Conservation (phyloP, 1,140 invertebrate species). For the Tribolium castaneum region DNA sequence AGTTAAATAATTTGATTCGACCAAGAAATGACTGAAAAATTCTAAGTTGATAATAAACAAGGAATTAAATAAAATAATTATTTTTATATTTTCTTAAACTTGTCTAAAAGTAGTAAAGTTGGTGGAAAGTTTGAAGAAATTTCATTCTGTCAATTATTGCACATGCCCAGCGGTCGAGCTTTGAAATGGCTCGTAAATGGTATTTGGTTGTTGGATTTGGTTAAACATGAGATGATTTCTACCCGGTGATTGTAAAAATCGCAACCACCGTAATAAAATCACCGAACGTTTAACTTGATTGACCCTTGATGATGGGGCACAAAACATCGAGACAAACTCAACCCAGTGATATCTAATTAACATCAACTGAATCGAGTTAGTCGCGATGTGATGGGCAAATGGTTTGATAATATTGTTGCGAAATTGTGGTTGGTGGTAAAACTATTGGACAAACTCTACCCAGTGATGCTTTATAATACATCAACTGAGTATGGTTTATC, state of each 20-base stretch:
- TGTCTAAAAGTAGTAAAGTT: too few species aligned
- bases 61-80: too few species aligned
- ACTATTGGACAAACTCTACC: conserved; percentile 30
- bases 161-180: too few species aligned
- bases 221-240: conserved; percentile 47
- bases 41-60: too few species aligned
- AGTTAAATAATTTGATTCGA: too few species aligned
- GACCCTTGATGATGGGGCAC: conserved; percentile 42
- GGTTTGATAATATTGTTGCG: neutral
- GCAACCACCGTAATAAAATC: conserved; percentile 46
- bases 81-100: too few species aligned
- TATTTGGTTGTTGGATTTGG: neutral
- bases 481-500: conserved; percentile 34
- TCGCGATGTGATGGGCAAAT: neutral
- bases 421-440: neutral
- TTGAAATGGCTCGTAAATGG: too few species aligned
- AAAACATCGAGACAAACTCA: conserved; percentile 14
- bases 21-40: too few species aligned
- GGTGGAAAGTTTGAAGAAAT: too few species aligned
- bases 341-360: conserved; percentile 22
- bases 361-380: conserved; percentile 18
- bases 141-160: too few species aligned
- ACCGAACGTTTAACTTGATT: conserved; percentile 41
- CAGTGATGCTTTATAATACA: conserved; percentile 46
- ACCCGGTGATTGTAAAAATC: conserved; percentile 55